Conservation (phyloP, 2,113 vertebrate species). For the Ptyas mucosa region DNA sequence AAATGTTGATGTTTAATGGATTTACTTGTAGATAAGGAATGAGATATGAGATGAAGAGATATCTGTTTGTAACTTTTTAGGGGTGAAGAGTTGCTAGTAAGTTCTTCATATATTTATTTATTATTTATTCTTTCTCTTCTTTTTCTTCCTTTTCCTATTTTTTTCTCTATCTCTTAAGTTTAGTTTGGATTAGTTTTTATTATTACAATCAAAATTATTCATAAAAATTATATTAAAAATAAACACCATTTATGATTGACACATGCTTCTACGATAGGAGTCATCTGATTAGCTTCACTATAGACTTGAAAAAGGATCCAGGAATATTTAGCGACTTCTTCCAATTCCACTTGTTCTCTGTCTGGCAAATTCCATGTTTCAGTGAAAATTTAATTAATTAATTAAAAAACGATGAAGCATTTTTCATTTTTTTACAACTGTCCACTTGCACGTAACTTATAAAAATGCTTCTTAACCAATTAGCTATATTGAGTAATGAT, state of each 20-base stretch:
- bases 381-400: background rate
- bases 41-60: background rate
- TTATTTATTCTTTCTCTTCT: background rate
- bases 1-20: background rate
- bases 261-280: background rate
- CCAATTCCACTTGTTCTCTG: background rate
- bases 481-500: too few species aligned
- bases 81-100: background rate
- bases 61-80: background rate
- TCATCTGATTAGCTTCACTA: background rate
- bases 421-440: background rate
- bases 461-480: background rate
- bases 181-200: background rate
- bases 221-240: background rate
- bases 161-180: background rate
- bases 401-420: background rate
- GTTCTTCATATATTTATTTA: background rate
- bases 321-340: background rate
- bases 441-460: background rate
- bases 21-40: background rate
- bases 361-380: background rate
- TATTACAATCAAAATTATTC: background rate
- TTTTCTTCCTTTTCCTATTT: background rate
- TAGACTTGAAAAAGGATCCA: background rate
- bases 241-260: background rate